A percentile compares a stretch with the other conserved stretches of the same genome.
These are phyloP conservation scores for Drosophila kambysellisi DNA, from an alignment of 2,888 invertebrate genomes.

Conservation along the genomic window DNA sequence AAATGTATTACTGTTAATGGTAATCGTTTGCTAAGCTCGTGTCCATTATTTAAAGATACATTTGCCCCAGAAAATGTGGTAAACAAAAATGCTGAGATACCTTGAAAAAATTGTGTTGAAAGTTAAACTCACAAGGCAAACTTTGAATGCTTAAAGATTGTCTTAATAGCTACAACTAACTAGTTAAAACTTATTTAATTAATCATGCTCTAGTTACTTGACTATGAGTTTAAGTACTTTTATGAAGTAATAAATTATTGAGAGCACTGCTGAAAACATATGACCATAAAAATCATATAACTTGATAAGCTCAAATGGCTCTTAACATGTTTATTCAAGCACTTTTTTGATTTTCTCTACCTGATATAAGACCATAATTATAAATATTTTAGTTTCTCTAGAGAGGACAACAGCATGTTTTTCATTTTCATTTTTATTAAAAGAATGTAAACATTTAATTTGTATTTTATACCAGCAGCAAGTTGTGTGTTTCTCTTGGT, in stretches of 20 bases:
- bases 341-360: neutral
- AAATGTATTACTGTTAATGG: conserved; percentile 6
- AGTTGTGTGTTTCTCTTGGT: conserved; percentile 3
- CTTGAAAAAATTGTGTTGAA: neutral
- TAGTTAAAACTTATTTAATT: neutral
- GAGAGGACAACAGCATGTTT: neutral
- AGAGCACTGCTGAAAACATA: neutral
- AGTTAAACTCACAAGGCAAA: neutral
- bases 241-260: neutral
- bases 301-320: neutral
- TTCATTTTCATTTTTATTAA: neutral
- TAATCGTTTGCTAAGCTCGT: neutral
- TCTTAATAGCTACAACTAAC: neutral
- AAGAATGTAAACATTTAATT: neutral
- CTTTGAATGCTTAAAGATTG: neutral
- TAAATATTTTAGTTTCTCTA: neutral
- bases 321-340: neutral
- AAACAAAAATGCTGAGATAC: neutral
- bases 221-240: neutral
- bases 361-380: neutral
- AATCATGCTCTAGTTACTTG: neutral
- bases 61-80: neutral
- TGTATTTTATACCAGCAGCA: neutral
- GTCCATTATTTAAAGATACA: neutral
- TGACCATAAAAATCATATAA: neutral